Conservation (phyloP, 2,797 vertebrate genomes). For the Champsocephalus esox region DNA sequence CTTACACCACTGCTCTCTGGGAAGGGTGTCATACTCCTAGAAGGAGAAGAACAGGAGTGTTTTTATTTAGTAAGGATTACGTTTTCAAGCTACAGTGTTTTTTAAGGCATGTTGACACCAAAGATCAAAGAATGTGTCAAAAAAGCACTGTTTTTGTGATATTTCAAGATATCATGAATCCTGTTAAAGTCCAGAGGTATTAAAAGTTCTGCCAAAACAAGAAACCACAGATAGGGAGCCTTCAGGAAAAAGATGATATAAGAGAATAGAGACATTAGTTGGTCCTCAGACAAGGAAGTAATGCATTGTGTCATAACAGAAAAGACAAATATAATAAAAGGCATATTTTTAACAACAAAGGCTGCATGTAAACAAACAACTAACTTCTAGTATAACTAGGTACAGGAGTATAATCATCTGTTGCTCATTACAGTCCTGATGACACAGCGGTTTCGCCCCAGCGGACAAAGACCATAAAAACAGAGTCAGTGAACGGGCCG, state of each 20-base stretch:
- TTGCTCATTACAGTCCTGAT: conserved; percentile 57
- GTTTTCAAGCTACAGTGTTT: not conserved
- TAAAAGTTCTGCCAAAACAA: conserved; percentile 1
- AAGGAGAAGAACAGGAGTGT: conserved; percentile 7
- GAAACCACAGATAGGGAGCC: not conserved
- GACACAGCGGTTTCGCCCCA: conserved; percentile 32
- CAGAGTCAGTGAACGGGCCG: conserved; percentile 42
- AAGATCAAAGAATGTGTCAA: not conserved
- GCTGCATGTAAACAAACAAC: conserved; percentile 48
- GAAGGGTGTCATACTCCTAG: conserved; percentile 81
- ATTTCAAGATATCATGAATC: conserved; percentile 7
- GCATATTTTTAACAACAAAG: conserved; percentile 55
- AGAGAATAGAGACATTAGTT: not conserved
- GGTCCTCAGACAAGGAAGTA: not conserved
- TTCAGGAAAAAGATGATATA: not conserved
- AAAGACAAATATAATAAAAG: conserved; percentile 31
- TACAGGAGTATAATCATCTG: conserved; percentile 52
- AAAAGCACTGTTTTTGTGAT: not conserved
- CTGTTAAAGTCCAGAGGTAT: not conserved
- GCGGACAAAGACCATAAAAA: conserved; percentile 29
- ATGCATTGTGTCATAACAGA: conserved; percentile 19
- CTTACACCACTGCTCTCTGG: conserved; percentile 89
- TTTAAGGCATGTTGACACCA: not conserved
- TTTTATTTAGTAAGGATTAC: not conserved
- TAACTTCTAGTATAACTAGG: conserved; percentile 24